Evolutionary conservation across 2,888 invertebrate species (phyloP), one percentile per base, ranked within the genome.

Genomic region (Morpho helenor): DNA sequence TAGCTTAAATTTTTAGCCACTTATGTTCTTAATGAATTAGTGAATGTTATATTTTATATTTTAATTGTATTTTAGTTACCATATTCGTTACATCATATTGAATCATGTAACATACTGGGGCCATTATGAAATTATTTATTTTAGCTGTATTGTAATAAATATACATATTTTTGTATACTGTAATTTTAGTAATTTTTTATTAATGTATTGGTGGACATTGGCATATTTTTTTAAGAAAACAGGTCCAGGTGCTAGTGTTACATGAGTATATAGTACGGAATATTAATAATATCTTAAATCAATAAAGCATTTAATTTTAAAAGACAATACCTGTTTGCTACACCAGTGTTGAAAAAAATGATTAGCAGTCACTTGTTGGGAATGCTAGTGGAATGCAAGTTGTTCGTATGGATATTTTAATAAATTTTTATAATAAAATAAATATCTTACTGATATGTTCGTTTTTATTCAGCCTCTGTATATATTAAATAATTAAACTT

Each of bases 181-280:
- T n/a, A 43, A 7, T 52, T 22, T 31, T 6, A 31, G 22, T 47
- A 46, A 16, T 7, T 5, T 16, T 43, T 16, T 48, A 31, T 8
- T 9, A 9, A 22, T 57, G 8, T 44, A 41, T 50, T 52, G 9
- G 8, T 54, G 22, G 7, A 10, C 42, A 41, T 47, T 47, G 31
- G 40, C 45, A 51, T 9, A 39, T 56, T 49, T 49, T 43, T 10
- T 8, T 1, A 49, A 49, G 31, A 42, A 22, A 44, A 4, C 9
- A 16, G 51, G 47, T 52, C 39, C 39, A 40, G 48, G 42, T 57
- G 48, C 48, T 52, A 48, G 23, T 57, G 43, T 52, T 52, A 52
- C 40, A 49, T 52, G 23, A 39, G n/a, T 44, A 48, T 49, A 31
- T 41, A 47, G 7, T 10, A 49, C 31, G 2, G 31, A 31, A 31